Percentiles rank a stretch among this genome's conserved stretches.
Conservation (phyloP, 2,888 invertebrate species). For the Lysandra coridon region DNA sequence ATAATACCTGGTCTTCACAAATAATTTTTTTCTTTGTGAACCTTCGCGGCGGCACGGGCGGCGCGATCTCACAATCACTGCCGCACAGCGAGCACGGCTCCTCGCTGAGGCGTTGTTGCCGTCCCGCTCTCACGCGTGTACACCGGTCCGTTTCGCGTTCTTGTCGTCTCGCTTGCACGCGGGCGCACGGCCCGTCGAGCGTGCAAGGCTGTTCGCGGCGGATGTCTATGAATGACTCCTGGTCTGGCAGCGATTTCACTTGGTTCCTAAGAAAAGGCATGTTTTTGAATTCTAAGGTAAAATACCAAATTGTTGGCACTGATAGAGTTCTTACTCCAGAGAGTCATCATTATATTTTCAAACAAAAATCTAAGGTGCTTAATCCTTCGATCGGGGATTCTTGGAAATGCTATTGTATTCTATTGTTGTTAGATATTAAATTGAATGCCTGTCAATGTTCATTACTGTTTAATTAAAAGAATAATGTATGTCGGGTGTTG, state of each 20-base stretch:
- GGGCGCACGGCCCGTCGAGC: slow-evolving; percentile 16
- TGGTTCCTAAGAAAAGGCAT: slow-evolving; percentile 50
- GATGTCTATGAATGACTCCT: slow-evolving; percentile 48
- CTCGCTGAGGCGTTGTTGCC: slow-evolving; percentile 33
- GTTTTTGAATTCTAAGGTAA: no score
- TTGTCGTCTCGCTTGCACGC: slow-evolving; percentile 42
- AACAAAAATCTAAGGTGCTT: no score
- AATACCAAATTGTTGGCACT: no score
- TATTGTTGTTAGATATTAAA: no score
- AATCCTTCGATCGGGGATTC: no score
- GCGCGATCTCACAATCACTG: slow-evolving; percentile 48
- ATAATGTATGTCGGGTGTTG: neutral
- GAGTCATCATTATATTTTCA: no score
- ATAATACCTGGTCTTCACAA: slow-evolving; percentile 44
- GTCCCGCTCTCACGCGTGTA: slow-evolving; percentile 38
- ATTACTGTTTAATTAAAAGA: no score
- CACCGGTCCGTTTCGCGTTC: slow-evolving; percentile 34
- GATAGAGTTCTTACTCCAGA: no score
- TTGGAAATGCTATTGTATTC: no score
- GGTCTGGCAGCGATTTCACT: slow-evolving; percentile 54
- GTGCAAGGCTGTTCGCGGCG: slow-evolving; percentile 46
- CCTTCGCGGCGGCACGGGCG: slow-evolving; percentile 53
- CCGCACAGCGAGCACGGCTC: slow-evolving; percentile 40
- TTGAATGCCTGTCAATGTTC: no score
- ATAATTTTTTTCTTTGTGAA: slow-evolving; percentile 47